phyloP scores from a whole-genome alignment of 2,113 vertebrate genomes.

The Himantopus leucocephalus region DNA sequence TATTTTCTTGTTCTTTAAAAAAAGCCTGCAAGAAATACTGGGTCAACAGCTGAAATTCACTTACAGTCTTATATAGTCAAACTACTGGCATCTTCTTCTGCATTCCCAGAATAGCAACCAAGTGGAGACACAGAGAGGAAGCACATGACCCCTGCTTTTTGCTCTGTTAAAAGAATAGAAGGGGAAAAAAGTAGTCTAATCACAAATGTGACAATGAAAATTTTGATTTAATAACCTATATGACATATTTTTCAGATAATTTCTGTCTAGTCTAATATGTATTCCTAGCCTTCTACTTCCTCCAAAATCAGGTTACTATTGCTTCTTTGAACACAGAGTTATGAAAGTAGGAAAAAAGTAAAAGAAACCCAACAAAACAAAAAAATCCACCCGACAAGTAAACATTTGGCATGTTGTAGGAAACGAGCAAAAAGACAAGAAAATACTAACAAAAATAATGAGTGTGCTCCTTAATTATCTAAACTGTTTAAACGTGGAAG shows the following conservation, averaged over 20 bases:
- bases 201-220: background rate
- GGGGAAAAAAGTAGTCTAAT: background rate
- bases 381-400: background rate
- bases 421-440: background rate
- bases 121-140: constrained; percentile 13
- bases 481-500: background rate
- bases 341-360: background rate
- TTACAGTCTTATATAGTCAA: constrained; percentile 14
- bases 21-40: background rate
- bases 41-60: constrained; percentile 18
- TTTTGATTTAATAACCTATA: background rate
- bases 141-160: background rate
- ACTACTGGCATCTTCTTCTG: constrained; percentile 25
- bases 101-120: constrained; percentile 65
- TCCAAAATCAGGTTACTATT: background rate
- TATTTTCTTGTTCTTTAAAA: background rate
- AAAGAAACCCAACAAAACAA: background rate
- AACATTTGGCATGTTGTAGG: background rate
- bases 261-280: background rate
- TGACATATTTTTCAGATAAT: background rate
- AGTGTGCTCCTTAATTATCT: background rate
- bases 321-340: background rate
- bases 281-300: background rate
- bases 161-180: constrained; percentile 29
- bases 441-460: background rate